phyloP scores from a whole-genome alignment of 2,797 vertebrate genomes.

The Phalanger gymnotis region DNA sequence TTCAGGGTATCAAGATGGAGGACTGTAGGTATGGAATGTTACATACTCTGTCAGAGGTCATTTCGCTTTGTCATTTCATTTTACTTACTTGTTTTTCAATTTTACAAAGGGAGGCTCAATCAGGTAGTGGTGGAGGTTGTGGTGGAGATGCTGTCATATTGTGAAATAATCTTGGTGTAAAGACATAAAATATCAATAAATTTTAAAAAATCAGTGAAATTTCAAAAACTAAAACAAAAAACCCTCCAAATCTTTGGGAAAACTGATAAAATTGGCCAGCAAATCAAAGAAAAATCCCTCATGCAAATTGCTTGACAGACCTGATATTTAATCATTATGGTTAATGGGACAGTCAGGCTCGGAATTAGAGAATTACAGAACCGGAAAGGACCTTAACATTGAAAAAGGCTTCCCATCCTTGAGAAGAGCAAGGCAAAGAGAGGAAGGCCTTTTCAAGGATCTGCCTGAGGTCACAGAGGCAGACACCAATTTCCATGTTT shows the following conservation, averaged over 20 bases:
- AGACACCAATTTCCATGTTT: neutral
- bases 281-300: neutral
- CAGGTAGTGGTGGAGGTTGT: neutral
- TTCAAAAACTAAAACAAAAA: neutral
- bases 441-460: neutral
- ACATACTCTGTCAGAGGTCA: neutral
- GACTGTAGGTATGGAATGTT: neutral
- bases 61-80: neutral
- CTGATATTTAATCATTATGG: neutral
- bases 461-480: neutral
- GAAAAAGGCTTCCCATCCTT: neutral
- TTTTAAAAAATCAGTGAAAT: neutral
- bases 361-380: neutral
- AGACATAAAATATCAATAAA: neutral
- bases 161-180: neutral
- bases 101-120: neutral
- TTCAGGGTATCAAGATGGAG: neutral
- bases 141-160: neutral
- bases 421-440: neutral
- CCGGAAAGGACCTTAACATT: neutral
- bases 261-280: neutral
- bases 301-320: neutral
- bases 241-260: neutral
- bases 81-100: neutral
- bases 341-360: neutral